phyloP scores from a whole-genome alignment of 92 coral and sea anemone species.

The Bergia sp. region DNA sequence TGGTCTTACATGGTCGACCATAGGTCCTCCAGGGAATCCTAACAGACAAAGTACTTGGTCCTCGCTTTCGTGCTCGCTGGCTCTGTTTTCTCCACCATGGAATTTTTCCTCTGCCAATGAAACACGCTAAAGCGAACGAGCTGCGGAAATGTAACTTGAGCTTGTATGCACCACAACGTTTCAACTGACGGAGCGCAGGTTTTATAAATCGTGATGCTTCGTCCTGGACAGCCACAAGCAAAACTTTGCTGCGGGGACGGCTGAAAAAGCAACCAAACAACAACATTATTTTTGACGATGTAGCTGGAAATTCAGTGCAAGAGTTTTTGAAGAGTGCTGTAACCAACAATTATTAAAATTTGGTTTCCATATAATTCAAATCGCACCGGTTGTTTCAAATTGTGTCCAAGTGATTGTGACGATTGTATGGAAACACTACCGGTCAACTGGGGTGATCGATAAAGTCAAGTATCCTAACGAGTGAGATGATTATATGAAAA shows the following conservation, averaged over 20 bases:
- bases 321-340: not conserved
- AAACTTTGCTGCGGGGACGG: constrained; percentile 34
- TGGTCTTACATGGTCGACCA: constrained; percentile 27
- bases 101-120: constrained; percentile 20
- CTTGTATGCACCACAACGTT: constrained; percentile 26
- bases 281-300: not conserved
- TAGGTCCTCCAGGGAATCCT: constrained; percentile 38
- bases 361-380: too few species aligned
- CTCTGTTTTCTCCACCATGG: constrained; percentile 44
- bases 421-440: too few species aligned
- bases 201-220: constrained; percentile 31
- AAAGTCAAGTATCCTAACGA: too few species aligned
- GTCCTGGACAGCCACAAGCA: constrained; percentile 37
- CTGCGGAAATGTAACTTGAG: not conserved
- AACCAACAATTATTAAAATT: too few species aligned
- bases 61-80: not conserved
- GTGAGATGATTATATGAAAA: too few species aligned
- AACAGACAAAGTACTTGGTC: constrained; percentile 39
- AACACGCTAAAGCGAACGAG: constrained; percentile 32
- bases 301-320: not conserved
- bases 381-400: too few species aligned
- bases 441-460: too few species aligned
- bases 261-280: not conserved
- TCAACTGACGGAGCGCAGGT: constrained; percentile 21
- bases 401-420: too few species aligned